Conservation (phyloP, 2,113 vertebrate species). For the Alexandromys fortis region DNA sequence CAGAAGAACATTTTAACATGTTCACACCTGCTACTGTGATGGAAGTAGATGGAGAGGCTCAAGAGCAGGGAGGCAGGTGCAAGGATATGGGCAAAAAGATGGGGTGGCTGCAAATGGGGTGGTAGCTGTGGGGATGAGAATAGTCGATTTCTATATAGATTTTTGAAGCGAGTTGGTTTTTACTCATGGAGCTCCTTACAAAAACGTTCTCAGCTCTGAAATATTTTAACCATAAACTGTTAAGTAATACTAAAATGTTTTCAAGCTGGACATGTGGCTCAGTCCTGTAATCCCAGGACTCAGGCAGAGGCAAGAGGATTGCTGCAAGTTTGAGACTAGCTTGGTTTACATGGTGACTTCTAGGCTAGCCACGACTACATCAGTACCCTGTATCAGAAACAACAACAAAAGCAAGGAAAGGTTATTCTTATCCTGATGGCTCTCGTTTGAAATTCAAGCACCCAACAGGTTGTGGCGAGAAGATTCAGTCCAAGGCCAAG, state of each 20-base stretch:
- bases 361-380: neutral
- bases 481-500: neutral
- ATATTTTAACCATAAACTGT: neutral
- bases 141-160: neutral
- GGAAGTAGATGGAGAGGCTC: neutral
- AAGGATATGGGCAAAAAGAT: too few species aligned
- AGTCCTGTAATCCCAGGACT: neutral
- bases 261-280: neutral
- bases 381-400: neutral
- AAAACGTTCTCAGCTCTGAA: neutral
- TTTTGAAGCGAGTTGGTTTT: neutral
- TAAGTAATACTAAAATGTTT: constrained; percentile 24
- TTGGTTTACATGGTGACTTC: neutral
- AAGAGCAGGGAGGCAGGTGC: neutral
- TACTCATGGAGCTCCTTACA: neutral
- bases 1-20: neutral
- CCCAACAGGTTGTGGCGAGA: neutral
- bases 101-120: neutral
- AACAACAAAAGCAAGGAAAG: neutral
- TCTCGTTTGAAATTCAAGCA: neutral
- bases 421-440: too few species aligned
- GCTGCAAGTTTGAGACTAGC: neutral
- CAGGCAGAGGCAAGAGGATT: neutral
- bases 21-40: neutral
- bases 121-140: neutral